Evolutionary conservation across 92 coral and sea anemone species (phyloP), one percentile per base, ranked within the genome.

Genomic region (Zoanthus solanderi): DNA sequence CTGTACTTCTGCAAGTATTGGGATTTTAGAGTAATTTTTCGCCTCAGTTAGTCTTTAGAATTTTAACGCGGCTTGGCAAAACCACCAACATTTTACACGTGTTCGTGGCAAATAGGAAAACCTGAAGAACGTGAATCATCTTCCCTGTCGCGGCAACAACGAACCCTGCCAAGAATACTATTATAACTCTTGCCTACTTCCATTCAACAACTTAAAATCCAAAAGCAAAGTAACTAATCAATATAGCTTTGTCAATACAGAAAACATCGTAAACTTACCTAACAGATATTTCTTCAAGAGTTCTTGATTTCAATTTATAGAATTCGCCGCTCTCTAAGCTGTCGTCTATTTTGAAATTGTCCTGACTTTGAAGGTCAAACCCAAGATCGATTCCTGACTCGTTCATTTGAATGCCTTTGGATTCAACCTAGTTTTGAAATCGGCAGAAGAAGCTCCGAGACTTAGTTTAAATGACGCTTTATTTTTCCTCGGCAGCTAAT

Each of bases 301-400:
- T 75, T 72, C 95, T 90, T 17, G 98, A 97, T 92, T 95, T 93
- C 78, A 95, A 75, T 89, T 92, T 90, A 88, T 94, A 95, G 85
- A 94, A 95, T 34, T 88, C 37, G 37, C 75, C 90, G 82, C 78
- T 81, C 63, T 86, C 96, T 77, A 78, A 91, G 63, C 76, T 83
- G 75, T 89, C 78, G 76, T 84, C 94, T 78, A 91, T 74, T 71
- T 89, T 96, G 83, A 93, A 93, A 72, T 88, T 90, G 76, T 89
- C 93, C 74, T 89, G 90, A 92, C 93, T 88, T 32, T 94, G 93
- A 89, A 94, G 93, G 92, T 97, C 99, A 89, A 95, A 97, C 79
- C 90, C 99, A 92, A 97, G 98, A 92, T 97, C 99, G 56, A 97
- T 91, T 88, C 99, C 99, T 87, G 99, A 97, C 84, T 97, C 99